These are phyloP conservation scores for Copidosoma floridanum DNA, from an alignment of 1,140 invertebrate species.

Conservation along the genomic window DNA sequence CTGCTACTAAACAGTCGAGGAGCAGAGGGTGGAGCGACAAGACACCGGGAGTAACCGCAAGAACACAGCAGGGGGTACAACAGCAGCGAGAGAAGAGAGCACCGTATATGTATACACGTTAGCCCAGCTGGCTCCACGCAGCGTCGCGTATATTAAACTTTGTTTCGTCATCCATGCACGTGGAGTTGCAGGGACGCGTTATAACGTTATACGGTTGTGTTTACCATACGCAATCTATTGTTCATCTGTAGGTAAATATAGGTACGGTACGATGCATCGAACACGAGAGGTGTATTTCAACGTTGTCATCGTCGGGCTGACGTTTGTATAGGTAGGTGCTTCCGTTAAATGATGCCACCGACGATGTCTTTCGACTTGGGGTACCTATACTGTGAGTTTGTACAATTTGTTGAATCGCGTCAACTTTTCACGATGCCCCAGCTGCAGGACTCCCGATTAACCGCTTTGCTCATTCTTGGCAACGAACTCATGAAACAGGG, in stretches of 20 bases:
- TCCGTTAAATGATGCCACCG: too few relatives aligned
- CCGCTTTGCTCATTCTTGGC: too few relatives aligned
- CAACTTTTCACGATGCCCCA: too few relatives aligned
- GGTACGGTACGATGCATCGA: too few relatives aligned
- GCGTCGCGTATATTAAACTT: slow-evolving; percentile 46
- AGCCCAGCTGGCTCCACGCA: not conserved
- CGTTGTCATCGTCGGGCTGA: not conserved
- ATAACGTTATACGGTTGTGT: slow-evolving; percentile 49
- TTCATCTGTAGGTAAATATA: not conserved
- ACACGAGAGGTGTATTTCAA: slow-evolving; percentile 7
- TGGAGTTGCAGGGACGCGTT: slow-evolving; percentile 38
- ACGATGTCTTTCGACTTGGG: too few relatives aligned
- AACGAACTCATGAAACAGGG: too few relatives aligned
- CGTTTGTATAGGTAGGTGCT: too few relatives aligned
- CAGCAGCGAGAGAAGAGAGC: slow-evolving; percentile 1
- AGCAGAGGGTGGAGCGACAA: slow-evolving; percentile 6
- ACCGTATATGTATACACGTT: too few relatives aligned
- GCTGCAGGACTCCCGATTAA: too few relatives aligned
- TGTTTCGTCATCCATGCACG: slow-evolving; percentile 40
- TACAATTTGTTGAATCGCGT: too few relatives aligned
- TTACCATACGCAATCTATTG: slow-evolving; percentile 51
- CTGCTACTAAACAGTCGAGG: too few relatives aligned
- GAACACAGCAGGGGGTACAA: not conserved
- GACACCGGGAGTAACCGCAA: not conserved
- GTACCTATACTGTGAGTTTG: too few relatives aligned